A percentile compares a stretch with the other conserved stretches of the same genome.
phyloP scores from a whole-genome alignment of 2,888 invertebrate species.

The Elegia similella region DNA sequence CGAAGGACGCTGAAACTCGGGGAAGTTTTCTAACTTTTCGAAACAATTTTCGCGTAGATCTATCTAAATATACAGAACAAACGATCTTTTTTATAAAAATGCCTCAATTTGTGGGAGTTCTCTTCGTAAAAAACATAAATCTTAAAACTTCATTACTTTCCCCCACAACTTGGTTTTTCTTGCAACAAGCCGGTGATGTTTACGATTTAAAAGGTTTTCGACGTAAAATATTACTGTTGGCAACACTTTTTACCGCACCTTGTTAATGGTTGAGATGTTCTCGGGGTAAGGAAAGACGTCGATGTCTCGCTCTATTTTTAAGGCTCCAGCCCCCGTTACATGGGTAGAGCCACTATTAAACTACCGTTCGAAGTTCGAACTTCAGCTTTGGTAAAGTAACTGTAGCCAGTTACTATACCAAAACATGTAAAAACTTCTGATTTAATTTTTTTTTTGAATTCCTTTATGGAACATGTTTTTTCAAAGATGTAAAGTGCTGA shows the following conservation, averaged over 20 bases:
- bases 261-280: constrained; percentile 48
- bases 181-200: constrained; percentile 61
- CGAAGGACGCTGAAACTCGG: no score
- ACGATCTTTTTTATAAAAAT: constrained; percentile 9
- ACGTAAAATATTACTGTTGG: constrained; percentile 72
- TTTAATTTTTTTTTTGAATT: no score
- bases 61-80: constrained; percentile 3
- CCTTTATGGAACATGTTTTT: no score
- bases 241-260: constrained; percentile 49
- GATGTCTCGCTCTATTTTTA: constrained; percentile 12
- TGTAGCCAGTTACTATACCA: no score
- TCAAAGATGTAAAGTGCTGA: no score
- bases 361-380: no score
- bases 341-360: no score
- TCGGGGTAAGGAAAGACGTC: constrained; percentile 10
- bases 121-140: constrained; percentile 61
- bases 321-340: neutral
- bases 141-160: constrained; percentile 67
- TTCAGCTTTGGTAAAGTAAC: no score
- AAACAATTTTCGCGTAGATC: no score
- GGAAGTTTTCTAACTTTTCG: no score
- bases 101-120: constrained; percentile 36
- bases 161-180: constrained; percentile 59
- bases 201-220: constrained; percentile 76
- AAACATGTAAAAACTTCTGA: no score